These are phyloP conservation scores for Sphaeridia pumilis DNA, from an alignment of 2,888 invertebrate genomes.

Conservation along the genomic window DNA sequence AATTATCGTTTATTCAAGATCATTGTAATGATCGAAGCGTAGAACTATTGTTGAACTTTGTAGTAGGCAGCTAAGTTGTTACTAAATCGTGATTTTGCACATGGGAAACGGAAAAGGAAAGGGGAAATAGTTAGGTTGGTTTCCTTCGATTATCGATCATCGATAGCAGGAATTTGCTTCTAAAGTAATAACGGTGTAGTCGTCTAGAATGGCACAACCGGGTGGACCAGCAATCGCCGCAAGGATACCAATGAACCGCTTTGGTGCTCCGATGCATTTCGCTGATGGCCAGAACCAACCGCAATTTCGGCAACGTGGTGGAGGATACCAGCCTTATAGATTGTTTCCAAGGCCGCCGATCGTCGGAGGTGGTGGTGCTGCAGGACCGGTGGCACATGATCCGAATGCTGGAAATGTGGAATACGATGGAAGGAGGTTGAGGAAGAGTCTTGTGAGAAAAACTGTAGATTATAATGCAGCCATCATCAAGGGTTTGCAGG, in stretches of 20 bases:
- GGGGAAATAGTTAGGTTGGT: no score
- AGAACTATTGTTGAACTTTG: no score
- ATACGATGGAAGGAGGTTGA: constrained; percentile 87
- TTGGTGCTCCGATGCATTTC: constrained; percentile 17
- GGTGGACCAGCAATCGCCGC: constrained; percentile 3
- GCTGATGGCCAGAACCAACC: constrained; percentile 16
- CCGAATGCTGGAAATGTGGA: constrained; percentile 43
- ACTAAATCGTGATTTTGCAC: no score
- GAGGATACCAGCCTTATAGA: constrained; percentile 43
- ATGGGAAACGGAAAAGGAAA: no score
- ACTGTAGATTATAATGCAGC: constrained; percentile 97
- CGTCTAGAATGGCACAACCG: no score
- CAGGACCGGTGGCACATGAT: constrained; percentile 8
- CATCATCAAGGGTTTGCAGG: constrained; percentile 82
- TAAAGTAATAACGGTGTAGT: no score
- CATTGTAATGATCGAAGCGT: no score
- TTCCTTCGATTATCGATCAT: no score
- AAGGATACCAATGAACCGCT: constrained; percentile 15
- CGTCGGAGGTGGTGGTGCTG: constrained; percentile 15
- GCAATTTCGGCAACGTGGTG: constrained; percentile 19
- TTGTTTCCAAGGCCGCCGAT: constrained; percentile 41
- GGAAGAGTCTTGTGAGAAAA: constrained; percentile 94
- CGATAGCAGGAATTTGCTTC: no score
- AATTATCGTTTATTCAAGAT: no score
- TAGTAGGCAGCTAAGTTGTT: no score